A percentile compares a stretch with the other conserved stretches of the same genome.
phyloP scores from a whole-genome alignment of 2,113 vertebrate genomes.

The Speoplatyrhinus poulsoni region DNA sequence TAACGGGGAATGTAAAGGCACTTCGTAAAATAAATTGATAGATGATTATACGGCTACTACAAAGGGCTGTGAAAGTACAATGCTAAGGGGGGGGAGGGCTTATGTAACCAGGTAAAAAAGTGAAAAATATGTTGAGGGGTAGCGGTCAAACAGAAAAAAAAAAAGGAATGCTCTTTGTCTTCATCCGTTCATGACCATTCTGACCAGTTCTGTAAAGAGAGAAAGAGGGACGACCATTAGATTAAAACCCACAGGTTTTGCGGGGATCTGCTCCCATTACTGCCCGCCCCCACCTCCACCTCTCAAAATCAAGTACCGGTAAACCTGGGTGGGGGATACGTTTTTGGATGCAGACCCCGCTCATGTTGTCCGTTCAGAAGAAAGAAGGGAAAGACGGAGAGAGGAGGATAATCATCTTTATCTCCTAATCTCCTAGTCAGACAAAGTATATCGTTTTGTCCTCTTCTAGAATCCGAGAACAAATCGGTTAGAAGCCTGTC shows the following conservation, averaged over 20 bases:
- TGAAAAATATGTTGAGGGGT: neutral
- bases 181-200: constrained; percentile 82
- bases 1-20: constrained; percentile 76
- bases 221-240: constrained; percentile 40
- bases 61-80: constrained; percentile 29
- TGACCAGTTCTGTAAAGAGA: constrained; percentile 74
- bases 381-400: constrained; percentile 42
- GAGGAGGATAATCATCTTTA: constrained; percentile 52
- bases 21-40: constrained; percentile 74
- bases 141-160: constrained; percentile 5
- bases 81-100: constrained; percentile 30
- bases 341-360: constrained; percentile 49
- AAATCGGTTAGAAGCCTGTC: constrained; percentile 72
- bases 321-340: constrained; percentile 44
- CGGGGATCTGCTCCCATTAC: constrained; percentile 52
- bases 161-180: constrained; percentile 50
- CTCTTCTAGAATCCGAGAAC: constrained; percentile 64
- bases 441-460: constrained; percentile 59
- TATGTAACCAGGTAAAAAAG: constrained; percentile 34
- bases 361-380: constrained; percentile 24
- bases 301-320: constrained; percentile 13
- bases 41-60: constrained; percentile 34
- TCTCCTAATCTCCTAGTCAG: constrained; percentile 65
- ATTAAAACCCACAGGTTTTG: neutral
- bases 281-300: constrained; percentile 23